phyloP scores from a whole-genome alignment of 1,140 invertebrate species.

The Onthophagus taurus region DNA sequence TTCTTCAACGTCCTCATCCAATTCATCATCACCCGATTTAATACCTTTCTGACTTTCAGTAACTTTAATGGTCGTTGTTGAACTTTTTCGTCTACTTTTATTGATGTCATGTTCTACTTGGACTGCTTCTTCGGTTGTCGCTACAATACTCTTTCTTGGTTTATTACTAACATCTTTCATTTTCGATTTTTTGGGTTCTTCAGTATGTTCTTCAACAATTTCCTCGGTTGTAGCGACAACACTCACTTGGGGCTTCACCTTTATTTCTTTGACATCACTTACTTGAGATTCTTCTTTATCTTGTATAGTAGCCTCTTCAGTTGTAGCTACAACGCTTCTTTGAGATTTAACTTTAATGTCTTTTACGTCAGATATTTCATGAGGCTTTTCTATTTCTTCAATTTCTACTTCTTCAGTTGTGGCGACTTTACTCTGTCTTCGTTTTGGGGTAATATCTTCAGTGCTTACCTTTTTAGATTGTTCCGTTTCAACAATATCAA shows the following conservation, averaged over 20 bases:
- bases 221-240: constrained; percentile 1
- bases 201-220: not conserved
- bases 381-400: not conserved
- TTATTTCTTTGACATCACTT: constrained; percentile 3
- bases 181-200: not conserved
- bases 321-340: not conserved
- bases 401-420: not conserved
- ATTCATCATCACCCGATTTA: constrained; percentile 39
- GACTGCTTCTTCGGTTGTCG: not conserved
- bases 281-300: not conserved
- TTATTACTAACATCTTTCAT: constrained; percentile 8
- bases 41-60: constrained; percentile 28
- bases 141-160: constrained; percentile 1
- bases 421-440: constrained; percentile 6
- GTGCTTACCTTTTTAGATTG: not conserved
- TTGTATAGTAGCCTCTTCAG: not conserved
- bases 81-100: constrained; percentile 10
- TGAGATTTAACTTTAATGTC: too few species aligned
- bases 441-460: not conserved
- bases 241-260: not conserved
- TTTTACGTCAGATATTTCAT: not conserved
- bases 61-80: constrained; percentile 14
- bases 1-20: constrained; percentile 49
- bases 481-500: constrained; percentile 18
- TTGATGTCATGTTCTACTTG: not conserved